phyloP scores from a whole-genome alignment of 2,888 invertebrate species.

The Cheilosia urbana region DNA sequence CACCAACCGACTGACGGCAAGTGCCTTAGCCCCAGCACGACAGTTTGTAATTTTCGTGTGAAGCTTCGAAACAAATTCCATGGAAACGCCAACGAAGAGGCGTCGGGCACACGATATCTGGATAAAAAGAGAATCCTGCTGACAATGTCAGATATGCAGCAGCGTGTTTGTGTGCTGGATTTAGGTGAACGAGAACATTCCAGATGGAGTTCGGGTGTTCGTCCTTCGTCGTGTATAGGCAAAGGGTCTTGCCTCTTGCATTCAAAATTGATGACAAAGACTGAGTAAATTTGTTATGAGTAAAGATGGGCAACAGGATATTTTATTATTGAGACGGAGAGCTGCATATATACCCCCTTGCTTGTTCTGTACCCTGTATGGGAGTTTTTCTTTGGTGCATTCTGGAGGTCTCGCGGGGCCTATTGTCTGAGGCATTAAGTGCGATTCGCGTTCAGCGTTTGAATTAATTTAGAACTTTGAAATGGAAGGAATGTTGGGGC shows the following conservation, averaged over 20 bases:
- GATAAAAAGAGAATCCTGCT: slow-evolving; percentile 60
- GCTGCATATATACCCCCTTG: too few relatives aligned
- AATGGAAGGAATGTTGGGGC: not conserved
- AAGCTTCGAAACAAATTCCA: slow-evolving; percentile 54
- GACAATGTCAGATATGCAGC: slow-evolving; percentile 70
- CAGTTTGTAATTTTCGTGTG: slow-evolving; percentile 69
- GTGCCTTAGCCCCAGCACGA: not conserved
- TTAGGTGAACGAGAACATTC: slow-evolving; percentile 30
- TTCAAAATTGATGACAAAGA: slow-evolving; percentile 69
- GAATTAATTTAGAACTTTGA: slow-evolving; percentile 36
- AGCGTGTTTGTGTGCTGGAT: slow-evolving; percentile 72
- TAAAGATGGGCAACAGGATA: slow-evolving; percentile 44
- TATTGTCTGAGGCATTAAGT: slow-evolving; percentile 47
- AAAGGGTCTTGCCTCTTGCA: slow-evolving; percentile 53
- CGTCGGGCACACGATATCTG: slow-evolving; percentile 23
- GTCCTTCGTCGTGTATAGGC: slow-evolving; percentile 38
- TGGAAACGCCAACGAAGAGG: slow-evolving; percentile 30
- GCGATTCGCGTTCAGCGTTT: slow-evolving; percentile 40
- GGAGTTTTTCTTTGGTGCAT: not conserved
- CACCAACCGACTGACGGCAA: not conserved
- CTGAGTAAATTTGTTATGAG: slow-evolving; percentile 68
- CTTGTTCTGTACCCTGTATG: not conserved
- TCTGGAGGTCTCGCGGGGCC: slow-evolving; percentile 11
- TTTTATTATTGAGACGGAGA: not conserved
- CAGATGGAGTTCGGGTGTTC: not conserved